These are phyloP conservation scores for Ectemnius lituratus DNA, from an alignment of 2,888 invertebrate species.

Conservation along the genomic window DNA sequence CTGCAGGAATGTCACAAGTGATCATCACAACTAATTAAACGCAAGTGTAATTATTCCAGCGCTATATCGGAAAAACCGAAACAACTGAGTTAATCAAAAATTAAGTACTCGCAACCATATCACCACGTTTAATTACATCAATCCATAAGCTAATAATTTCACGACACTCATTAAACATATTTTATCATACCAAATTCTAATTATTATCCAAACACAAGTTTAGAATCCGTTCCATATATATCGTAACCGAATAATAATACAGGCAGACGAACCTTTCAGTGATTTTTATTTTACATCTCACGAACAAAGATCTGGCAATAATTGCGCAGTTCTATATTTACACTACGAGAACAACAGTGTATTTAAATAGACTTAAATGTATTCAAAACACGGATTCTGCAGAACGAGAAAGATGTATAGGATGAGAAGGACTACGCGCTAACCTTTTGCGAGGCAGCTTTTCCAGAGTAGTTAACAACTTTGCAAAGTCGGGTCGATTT, in stretches of 20 bases:
- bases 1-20: too few species aligned
- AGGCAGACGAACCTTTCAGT: slow-evolving; percentile 57
- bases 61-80: too few species aligned
- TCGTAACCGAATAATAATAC: slow-evolving; percentile 6
- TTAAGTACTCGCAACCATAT: too few species aligned
- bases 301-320: slow-evolving; percentile 69
- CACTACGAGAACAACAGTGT: slow-evolving; percentile 71
- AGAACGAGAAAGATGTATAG: slow-evolving; percentile 96
- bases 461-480: slow-evolving; percentile 90
- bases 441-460: slow-evolving; percentile 96
- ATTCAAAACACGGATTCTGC: slow-evolving; percentile 95
- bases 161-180: slow-evolving; percentile 15
- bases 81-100: too few species aligned
- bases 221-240: slow-evolving; percentile 19
- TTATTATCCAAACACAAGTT: slow-evolving; percentile 23
- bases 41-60: too few species aligned
- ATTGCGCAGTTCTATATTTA: slow-evolving; percentile 71
- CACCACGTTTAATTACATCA: slow-evolving; percentile 8
- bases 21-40: too few species aligned
- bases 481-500: slow-evolving; percentile 94
- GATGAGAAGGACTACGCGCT: slow-evolving; percentile 98
- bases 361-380: slow-evolving; percentile 70
- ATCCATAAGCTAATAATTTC: slow-evolving; percentile 14
- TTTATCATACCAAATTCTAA: slow-evolving; percentile 20
- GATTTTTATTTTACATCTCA: slow-evolving; percentile 67